A percentile compares a stretch with the other conserved stretches of the same genome.
Conservation (phyloP, 2,113 vertebrate species). For the Phoenicopterus ruber region DNA sequence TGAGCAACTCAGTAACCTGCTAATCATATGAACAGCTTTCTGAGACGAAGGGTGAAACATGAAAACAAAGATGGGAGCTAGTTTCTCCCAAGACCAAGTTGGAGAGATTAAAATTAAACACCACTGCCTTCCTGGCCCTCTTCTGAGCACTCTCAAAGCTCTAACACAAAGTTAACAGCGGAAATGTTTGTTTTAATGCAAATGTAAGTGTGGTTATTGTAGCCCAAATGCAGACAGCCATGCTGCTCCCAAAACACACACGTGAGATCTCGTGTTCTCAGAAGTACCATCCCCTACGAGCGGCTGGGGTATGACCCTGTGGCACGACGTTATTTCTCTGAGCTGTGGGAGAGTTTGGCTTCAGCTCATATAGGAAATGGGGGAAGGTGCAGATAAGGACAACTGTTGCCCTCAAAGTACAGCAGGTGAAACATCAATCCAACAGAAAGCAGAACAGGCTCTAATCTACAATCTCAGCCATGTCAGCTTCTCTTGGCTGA, state of each 20-base stretch:
- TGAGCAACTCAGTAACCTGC: not conserved
- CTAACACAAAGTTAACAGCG: not conserved
- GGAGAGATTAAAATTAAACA: not conserved
- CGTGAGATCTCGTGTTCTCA: rapidly evolving
- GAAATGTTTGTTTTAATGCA: not conserved
- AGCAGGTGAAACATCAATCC: not conserved
- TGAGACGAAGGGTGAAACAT: rapidly evolving
- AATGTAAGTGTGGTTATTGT: not conserved
- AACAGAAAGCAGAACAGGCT: not conserved
- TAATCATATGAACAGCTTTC: not conserved
- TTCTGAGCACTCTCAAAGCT: not conserved
- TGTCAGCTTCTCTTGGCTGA: not conserved
- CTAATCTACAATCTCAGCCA: not conserved
- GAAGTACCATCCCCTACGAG: not conserved
- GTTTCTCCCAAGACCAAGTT: rapidly evolving
- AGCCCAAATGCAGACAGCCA: not conserved
- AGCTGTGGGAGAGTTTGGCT: not conserved
- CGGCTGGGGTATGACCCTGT: rapidly evolving
- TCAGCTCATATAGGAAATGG: not conserved
- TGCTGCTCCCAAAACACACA: not conserved
- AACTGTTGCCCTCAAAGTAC: not conserved
- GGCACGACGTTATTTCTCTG: rapidly evolving
- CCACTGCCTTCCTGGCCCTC: not conserved
- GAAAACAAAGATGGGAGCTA: not conserved
- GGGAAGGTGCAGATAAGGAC: conserved; percentile 15